phyloP scores from a whole-genome alignment of 2,113 vertebrate genomes.

The Crotalus tigris region DNA sequence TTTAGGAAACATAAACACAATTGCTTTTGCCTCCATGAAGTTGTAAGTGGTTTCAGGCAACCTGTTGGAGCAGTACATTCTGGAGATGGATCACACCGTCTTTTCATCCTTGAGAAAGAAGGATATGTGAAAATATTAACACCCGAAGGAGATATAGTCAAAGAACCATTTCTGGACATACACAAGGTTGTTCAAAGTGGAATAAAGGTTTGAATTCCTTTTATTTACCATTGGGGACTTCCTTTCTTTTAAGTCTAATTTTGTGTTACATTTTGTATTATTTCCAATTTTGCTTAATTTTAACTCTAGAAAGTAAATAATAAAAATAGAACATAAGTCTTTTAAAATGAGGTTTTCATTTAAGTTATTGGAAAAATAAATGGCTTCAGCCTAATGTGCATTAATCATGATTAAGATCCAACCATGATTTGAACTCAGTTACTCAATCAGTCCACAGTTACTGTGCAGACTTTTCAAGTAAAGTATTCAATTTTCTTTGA shows the following conservation, averaged over 20 bases:
- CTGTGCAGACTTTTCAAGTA: neutral
- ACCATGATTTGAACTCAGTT: neutral
- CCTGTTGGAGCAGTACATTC: constrained; percentile 86
- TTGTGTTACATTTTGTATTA: neutral
- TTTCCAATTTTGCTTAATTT: constrained; percentile 8
- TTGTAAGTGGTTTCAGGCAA: constrained; percentile 88
- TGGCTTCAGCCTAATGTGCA: neutral
- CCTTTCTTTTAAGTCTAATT: constrained; percentile 37
- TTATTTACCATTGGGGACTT: constrained; percentile 56
- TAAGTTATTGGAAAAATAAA: constrained; percentile 18
- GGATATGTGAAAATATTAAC: constrained; percentile 92
- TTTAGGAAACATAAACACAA: constrained; percentile 98
- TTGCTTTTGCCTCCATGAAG: constrained; percentile 95
- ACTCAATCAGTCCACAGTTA: neutral
- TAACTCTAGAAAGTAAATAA: neutral
- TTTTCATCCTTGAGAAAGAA: constrained; percentile 96
- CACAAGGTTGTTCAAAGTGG: constrained; percentile 98
- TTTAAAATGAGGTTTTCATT: neutral
- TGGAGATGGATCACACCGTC: constrained; percentile 92
- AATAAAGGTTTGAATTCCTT: constrained; percentile 87
- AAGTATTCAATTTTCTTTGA: neutral
- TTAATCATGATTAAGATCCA: neutral
- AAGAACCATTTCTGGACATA: constrained; percentile 96
- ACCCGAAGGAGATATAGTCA: constrained; percentile 85
- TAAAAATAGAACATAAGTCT: neutral